phyloP scores from a whole-genome alignment of 2,797 vertebrate genomes.

The Micrastur ruficollis region DNA sequence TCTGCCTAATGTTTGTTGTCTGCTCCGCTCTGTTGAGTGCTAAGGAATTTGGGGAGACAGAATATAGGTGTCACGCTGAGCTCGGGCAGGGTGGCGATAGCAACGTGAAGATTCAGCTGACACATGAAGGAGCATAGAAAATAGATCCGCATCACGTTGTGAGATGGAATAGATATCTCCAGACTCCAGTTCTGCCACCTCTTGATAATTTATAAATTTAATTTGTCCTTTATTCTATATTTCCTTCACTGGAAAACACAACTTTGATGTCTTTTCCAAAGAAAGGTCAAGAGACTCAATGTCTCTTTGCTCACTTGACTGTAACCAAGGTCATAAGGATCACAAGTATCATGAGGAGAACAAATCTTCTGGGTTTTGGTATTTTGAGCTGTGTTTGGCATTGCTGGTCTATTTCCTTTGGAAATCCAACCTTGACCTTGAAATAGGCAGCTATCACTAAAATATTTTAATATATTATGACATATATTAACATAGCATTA shows the following conservation, averaged over 20 bases:
- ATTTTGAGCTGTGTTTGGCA: background rate
- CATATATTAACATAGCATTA: background rate
- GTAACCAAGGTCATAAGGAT: background rate
- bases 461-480: background rate
- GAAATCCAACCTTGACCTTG: background rate
- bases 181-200: background rate
- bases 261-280: background rate
- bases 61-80: background rate
- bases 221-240: background rate
- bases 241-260: background rate
- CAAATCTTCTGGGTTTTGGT: background rate
- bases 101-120: background rate
- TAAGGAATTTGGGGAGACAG: background rate
- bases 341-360: background rate
- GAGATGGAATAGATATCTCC: background rate
- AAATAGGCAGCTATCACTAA: background rate
- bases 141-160: rapidly evolving
- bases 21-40: background rate
- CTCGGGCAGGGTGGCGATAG: background rate
- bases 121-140: background rate
- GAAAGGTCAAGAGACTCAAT: background rate
- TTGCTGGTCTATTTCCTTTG: background rate
- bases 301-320: background rate
- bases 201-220: background rate
- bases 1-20: background rate